Percentiles rank a stretch among this genome's conserved stretches.
These are phyloP conservation scores for Dasysyrphus albostriatus DNA, from an alignment of 2,888 invertebrate species.

Conservation along the genomic window DNA sequence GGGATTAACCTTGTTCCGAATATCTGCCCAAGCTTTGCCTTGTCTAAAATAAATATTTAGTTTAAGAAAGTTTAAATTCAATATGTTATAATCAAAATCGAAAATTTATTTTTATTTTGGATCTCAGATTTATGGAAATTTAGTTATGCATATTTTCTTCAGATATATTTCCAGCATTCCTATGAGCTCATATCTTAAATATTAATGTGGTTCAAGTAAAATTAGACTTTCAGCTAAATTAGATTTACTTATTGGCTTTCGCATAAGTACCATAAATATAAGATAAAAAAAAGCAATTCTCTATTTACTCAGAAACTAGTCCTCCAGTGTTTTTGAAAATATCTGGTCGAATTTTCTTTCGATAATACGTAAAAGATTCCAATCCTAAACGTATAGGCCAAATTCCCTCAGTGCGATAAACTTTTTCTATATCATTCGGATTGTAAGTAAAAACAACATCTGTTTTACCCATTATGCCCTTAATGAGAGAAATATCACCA, in stretches of 20 bases:
- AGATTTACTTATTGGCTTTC: too few species aligned
- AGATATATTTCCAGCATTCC: too few species aligned
- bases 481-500: conserved; percentile 84
- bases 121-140: too few species aligned
- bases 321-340: conserved; percentile 81
- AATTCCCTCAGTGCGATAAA: conserved; percentile 84
- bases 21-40: conserved; percentile 88
- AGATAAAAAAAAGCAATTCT: too few species aligned
- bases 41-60: conserved; percentile 83
- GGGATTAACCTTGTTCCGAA: conserved; percentile 86
- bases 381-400: conserved; percentile 84
- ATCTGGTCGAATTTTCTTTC: conserved; percentile 82
- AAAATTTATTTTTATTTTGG: too few species aligned
- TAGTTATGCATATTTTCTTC: too few species aligned
- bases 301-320: conserved; percentile 79
- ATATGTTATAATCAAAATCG: too few species aligned
- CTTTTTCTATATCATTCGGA: conserved; percentile 84
- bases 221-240: too few species aligned
- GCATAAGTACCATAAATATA: too few species aligned
- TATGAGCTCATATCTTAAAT: too few species aligned
- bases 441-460: conserved; percentile 84
- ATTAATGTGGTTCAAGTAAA: too few species aligned
- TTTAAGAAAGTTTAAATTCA: not conserved
- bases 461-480: conserved; percentile 81
- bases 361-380: conserved; percentile 83